phyloP scores from a whole-genome alignment of 2,888 invertebrate species.

The Halictus ligatus region DNA sequence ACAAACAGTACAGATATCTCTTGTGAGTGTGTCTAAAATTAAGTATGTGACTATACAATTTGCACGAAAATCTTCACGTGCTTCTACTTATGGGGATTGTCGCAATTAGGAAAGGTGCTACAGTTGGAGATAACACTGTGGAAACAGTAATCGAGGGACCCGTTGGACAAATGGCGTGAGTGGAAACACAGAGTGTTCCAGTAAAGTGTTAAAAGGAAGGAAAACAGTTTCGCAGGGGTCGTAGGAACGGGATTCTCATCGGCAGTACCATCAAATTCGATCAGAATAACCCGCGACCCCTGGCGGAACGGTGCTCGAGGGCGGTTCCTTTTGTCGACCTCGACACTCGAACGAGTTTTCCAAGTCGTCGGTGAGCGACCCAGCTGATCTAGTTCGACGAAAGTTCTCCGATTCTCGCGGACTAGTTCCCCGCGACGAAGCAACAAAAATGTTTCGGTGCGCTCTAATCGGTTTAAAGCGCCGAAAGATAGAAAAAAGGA shows the following conservation, averaged over 20 bases:
- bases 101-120: neutral
- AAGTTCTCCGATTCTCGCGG: constrained; percentile 54
- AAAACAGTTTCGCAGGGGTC: neutral
- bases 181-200: neutral
- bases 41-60: neutral
- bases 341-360: constrained; percentile 70
- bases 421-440: constrained; percentile 1
- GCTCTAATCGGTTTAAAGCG: constrained; percentile 56
- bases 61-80: neutral
- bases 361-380: constrained; percentile 66
- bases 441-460: constrained; percentile 47
- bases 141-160: neutral
- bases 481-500: constrained; percentile 25
- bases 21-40: no score
- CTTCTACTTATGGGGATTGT: neutral
- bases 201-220: neutral
- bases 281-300: constrained; percentile 66
- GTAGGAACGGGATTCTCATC: constrained; percentile 5
- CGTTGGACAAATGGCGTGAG: neutral
- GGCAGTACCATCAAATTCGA: constrained; percentile 62
- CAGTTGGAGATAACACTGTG: neutral
- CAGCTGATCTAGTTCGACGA: constrained; percentile 63
- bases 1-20: neutral
- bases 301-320: constrained; percentile 51
- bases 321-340: constrained; percentile 71